Percentiles rank a stretch among this genome's conserved stretches.
phyloP scores from a whole-genome alignment of 2,113 vertebrate species.

The Jacana jacana region DNA sequence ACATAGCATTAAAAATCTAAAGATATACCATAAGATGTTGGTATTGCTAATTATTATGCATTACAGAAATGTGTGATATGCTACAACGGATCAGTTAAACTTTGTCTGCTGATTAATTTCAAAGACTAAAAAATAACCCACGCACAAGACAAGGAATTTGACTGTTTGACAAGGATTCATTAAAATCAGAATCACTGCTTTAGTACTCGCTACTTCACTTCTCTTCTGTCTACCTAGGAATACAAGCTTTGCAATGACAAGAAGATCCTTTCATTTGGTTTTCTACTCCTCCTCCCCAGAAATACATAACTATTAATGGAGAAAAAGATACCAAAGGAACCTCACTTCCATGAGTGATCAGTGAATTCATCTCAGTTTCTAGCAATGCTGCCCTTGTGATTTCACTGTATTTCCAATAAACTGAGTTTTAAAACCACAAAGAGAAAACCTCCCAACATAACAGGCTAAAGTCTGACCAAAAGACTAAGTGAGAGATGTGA shows the following conservation, averaged over 20 bases:
- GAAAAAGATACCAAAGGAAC: background rate
- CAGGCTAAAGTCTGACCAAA: background rate
- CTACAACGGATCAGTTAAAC: background rate
- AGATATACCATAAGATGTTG: background rate
- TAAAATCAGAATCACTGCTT: background rate
- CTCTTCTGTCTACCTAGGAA: background rate
- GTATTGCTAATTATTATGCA: background rate
- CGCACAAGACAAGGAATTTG: background rate
- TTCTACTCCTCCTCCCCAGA: background rate
- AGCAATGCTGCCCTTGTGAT: background rate
- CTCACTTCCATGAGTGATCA: background rate
- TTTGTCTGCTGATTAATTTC: background rate
- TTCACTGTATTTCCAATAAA: background rate
- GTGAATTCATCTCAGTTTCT: background rate
- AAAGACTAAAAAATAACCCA: background rate
- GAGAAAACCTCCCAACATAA: fast-evolving
- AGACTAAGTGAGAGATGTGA: background rate
- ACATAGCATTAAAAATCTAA: background rate
- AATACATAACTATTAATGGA: background rate
- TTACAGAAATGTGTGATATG: background rate
- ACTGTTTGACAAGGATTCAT: background rate
- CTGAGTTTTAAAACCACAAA: background rate
- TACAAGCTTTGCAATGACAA: background rate
- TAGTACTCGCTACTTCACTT: background rate
- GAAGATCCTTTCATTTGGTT: background rate